phyloP scores from a whole-genome alignment of 2,113 vertebrate genomes.

The Progne subis region DNA sequence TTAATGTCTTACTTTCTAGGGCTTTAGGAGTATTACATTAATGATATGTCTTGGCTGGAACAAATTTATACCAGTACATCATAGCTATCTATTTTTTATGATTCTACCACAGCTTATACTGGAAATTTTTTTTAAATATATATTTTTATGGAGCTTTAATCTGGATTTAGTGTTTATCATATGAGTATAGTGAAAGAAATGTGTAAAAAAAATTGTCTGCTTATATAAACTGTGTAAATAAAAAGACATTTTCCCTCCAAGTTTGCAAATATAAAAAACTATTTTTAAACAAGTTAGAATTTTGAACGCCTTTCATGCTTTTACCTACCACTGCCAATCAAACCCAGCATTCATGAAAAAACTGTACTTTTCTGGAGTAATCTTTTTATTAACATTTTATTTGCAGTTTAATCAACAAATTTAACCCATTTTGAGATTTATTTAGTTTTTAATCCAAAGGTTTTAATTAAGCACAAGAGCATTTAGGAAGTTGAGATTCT shows the following conservation, averaged over 20 bases:
- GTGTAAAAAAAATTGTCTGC: not conserved
- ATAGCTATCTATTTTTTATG: not conserved
- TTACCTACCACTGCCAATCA: not conserved
- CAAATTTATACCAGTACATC: not conserved
- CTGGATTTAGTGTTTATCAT: not conserved
- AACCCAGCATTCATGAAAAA: not conserved
- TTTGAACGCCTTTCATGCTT: not conserved
- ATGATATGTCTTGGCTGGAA: not conserved
- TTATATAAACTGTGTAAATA: not conserved
- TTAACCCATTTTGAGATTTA: not conserved
- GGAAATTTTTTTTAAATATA: not conserved
- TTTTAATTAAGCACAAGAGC: not conserved
- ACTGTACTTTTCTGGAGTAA: not conserved
- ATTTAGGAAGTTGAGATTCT: not conserved
- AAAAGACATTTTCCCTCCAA: not conserved
- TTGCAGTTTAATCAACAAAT: not conserved
- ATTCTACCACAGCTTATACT: not conserved
- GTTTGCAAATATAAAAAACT: not conserved
- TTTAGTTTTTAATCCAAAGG: not conserved
- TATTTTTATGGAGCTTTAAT: not conserved
- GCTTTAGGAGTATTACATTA: not conserved
- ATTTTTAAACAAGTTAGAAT: not conserved
- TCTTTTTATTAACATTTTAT: not conserved
- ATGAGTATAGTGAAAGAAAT: not conserved
- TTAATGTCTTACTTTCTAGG: not conserved